These are phyloP conservation scores for Dysmachus trigonus DNA, from an alignment of 2,888 invertebrate species.

Conservation along the genomic window DNA sequence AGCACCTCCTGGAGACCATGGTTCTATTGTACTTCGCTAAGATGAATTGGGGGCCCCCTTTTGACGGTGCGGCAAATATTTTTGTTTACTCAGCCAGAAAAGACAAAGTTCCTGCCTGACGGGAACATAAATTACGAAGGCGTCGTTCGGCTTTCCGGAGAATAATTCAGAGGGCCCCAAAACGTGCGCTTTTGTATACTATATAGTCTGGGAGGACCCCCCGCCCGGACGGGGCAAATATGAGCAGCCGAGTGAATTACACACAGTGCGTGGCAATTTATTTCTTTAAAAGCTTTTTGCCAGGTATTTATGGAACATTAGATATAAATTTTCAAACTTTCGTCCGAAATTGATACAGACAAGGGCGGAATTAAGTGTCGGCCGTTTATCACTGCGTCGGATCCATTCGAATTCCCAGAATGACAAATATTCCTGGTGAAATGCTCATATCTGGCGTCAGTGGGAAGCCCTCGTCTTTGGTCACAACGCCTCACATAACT, in stretches of 20 bases:
- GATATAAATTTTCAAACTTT: slow-evolving; percentile 21
- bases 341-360: slow-evolving; percentile 1
- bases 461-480: not conserved
- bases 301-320: slow-evolving; percentile 29
- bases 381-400: not conserved
- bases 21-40: not conserved
- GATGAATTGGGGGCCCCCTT: not conserved
- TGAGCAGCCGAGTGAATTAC: not conserved
- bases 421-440: slow-evolving; percentile 17
- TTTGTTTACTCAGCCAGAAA: not conserved
- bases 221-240: not conserved
- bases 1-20: not conserved
- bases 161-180: not conserved
- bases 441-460: not conserved
- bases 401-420: not conserved
- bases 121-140: not conserved
- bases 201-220: not conserved
- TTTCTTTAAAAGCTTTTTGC: slow-evolving; percentile 20
- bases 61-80: not conserved
- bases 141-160: not conserved
- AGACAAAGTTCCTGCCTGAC: not conserved
- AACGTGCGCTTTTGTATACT: not conserved
- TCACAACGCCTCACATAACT: not conserved
- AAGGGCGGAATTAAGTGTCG: not conserved
- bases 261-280: slow-evolving; percentile 1